A percentile compares a stretch with the other conserved stretches of the same genome.
Evolutionary conservation across 2,113 vertebrate genomes (phyloP).

Genomic region (Anguilla japonica): DNA sequence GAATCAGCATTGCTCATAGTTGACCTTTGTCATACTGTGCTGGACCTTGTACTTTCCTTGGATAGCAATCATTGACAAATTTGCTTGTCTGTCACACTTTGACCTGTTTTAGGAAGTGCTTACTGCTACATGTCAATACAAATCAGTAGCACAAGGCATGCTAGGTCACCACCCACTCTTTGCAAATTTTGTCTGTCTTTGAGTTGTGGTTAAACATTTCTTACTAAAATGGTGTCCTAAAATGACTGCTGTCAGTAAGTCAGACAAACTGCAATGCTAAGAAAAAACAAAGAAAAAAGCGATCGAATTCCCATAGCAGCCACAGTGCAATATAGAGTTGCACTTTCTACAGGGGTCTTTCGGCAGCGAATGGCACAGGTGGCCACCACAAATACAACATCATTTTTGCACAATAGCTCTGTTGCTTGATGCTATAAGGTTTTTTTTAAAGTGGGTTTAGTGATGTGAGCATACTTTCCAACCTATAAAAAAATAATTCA

Average conservation of each 20-base stretch:
- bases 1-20: slow-evolving; percentile 1
- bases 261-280: background rate
- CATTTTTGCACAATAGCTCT: background rate
- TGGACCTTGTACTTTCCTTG: slow-evolving; percentile 20
- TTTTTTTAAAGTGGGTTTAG: background rate
- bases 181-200: background rate
- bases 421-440: background rate
- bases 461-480: background rate
- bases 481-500: background rate
- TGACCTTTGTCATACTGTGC: slow-evolving; percentile 15
- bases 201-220: background rate
- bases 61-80: slow-evolving; percentile 3
- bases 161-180: background rate
- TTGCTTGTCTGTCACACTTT: slow-evolving; percentile 24
- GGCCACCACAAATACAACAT: background rate
- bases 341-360: background rate
- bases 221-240: background rate
- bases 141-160: background rate
- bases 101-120: slow-evolving; percentile 25
- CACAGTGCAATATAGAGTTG: background rate
- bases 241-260: background rate
- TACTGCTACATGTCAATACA: background rate
- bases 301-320: background rate
- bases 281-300: background rate
- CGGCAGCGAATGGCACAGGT: background rate